Percentiles rank a stretch among this genome's conserved stretches.
Conservation (phyloP, 2,888 invertebrate species). For the Cataglyphis cursor region DNA sequence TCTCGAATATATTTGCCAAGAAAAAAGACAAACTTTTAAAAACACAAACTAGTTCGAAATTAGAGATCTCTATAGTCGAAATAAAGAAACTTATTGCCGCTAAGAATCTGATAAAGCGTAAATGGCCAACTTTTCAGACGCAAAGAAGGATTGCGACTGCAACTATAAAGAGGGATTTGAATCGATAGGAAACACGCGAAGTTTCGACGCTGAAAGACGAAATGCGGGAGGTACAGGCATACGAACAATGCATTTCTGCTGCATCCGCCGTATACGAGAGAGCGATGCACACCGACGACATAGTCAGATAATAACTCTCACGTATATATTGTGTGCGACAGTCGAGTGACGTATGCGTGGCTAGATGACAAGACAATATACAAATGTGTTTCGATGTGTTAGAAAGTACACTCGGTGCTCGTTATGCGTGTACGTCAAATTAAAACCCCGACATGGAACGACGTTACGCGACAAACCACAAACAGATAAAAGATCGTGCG, state of each 20-base stretch:
- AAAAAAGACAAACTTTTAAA: neutral
- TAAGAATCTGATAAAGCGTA: slow-evolving; percentile 8
- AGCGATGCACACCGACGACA: slow-evolving; percentile 9
- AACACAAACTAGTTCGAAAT: neutral
- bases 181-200: slow-evolving; percentile 66
- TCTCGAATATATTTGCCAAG: neutral
- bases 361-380: neutral
- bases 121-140: slow-evolving; percentile 56
- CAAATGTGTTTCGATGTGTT: slow-evolving; percentile 50
- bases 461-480: slow-evolving; percentile 47
- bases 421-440: slow-evolving; percentile 61
- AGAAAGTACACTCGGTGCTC: slow-evolving; percentile 47
- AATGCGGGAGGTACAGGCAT: slow-evolving; percentile 47
- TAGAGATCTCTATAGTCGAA: neutral
- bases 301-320: slow-evolving; percentile 62
- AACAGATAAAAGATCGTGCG: slow-evolving; percentile 37
- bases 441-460: slow-evolving; percentile 56
- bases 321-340: slow-evolving; percentile 57
- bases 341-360: neutral
- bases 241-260: slow-evolving; percentile 63
- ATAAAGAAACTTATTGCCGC: neutral
- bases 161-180: slow-evolving; percentile 65
- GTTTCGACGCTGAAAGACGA: slow-evolving; percentile 57
- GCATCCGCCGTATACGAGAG: slow-evolving; percentile 1
- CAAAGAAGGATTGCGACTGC: slow-evolving; percentile 50